A percentile compares a stretch with the other conserved stretches of the same genome.
Conservation (phyloP, 2,113 vertebrate genomes). For the Odontesthes bonariensis region DNA sequence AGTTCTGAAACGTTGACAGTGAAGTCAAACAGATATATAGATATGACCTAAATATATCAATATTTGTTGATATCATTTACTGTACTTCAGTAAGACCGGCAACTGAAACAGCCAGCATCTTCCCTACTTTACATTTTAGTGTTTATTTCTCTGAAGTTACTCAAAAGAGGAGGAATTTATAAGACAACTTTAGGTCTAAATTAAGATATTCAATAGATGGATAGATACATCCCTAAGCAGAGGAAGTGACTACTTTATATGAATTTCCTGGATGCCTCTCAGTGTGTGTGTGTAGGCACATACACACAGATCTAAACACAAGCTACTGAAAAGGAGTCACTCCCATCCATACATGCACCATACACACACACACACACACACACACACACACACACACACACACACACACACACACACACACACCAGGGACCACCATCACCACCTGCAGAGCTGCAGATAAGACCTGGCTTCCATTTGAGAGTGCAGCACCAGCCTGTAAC, state of each 20-base stretch:
- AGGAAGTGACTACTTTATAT: constrained; percentile 14
- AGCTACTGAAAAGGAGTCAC: constrained; percentile 2
- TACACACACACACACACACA: not conserved
- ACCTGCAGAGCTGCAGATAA: constrained; percentile 78
- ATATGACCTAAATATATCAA: no score
- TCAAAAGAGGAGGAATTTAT: constrained; percentile 8
- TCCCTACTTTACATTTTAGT: not conserved
- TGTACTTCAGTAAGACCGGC: no score
- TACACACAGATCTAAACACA: constrained; percentile 4
- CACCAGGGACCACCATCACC: constrained; percentile 23
- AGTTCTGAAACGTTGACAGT: no score
- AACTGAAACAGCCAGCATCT: not conserved
- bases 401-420: constrained; percentile 31
- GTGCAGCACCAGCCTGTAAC: constrained; percentile 54
- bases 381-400: not conserved
- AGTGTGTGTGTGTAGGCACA: not conserved
- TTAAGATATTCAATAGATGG: constrained; percentile 55
- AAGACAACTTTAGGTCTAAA: constrained; percentile 6
- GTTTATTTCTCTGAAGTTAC: constrained; percentile 8
- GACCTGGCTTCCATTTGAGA: constrained; percentile 37
- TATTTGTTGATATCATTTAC: no score
- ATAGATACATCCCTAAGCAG: constrained; percentile 16
- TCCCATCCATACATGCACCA: not conserved
- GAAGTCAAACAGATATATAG: no score
- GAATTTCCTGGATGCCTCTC: not conserved